Evolutionary conservation across 2,888 invertebrate genomes (phyloP), one percentile per base, ranked within the genome.

Genomic region (Volucella zonaria): DNA sequence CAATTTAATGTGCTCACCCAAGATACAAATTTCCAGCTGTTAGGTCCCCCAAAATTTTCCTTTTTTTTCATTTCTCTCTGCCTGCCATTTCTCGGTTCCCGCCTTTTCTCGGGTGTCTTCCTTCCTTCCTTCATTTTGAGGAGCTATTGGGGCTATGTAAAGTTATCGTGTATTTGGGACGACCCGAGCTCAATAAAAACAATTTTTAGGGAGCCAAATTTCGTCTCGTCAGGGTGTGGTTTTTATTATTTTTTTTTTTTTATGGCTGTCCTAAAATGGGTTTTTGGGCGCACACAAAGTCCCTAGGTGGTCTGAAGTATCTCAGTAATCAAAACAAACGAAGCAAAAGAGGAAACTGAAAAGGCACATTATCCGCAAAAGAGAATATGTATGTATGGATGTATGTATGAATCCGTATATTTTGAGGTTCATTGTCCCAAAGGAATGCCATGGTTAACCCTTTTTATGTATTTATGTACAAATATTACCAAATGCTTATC

Each of bases 21-120:
- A 85, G 61, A 70, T 31, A 85, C 61, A 81, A 59, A 85, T 77
- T 71, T 73, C 66, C 85, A 85, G 85, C 81, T 82, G 82, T 71
- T 81, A 73, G 85, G 81, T 81, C 77, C 85, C 85, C 85, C 85
- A 73, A 82, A 74, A 56, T 59, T 75, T 74, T 62, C 43, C 15
- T 67, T 68, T 54, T 18, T 45, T 40, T 51, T 67, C 59, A 51
- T 38, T 18, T n/a, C 38, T 61, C 23, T 14, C 42, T 64, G 51
- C 31, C 6, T 31, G 31, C 6, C 31, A 42, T 42, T 56, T n/a
- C 40, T 73, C 54, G 45, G 59, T 38, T 73, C 23, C 54, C 67
- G 66, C 56, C 79, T 58, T 68, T 58, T 52, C 52, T 61, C 51
- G 68, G 31, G n/a, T 61, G 56, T 75, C 81, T 62, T 80, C 71